phyloP scores from a whole-genome alignment of 1,140 invertebrate species.

The Agrilus planipennis region DNA sequence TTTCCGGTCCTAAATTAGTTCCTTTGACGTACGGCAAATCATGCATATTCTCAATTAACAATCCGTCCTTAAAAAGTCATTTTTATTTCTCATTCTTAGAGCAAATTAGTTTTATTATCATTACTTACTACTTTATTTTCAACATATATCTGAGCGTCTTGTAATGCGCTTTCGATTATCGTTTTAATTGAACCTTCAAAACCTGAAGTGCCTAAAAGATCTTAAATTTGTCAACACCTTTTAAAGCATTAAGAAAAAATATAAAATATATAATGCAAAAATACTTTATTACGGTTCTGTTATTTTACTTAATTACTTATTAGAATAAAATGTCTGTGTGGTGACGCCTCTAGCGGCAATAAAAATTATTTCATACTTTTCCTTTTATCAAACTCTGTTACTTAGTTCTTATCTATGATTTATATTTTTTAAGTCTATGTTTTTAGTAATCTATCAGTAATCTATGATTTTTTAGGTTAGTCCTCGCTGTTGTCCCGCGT shows the following conservation, averaged over 20 bases:
- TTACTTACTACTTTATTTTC: conserved; percentile 42
- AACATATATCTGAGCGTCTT: conserved; percentile 48
- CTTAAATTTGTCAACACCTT: background rate
- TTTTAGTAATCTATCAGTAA: background rate
- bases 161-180: conserved; percentile 42
- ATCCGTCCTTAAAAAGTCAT: conserved; percentile 47
- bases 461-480: conserved; percentile 8
- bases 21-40: conserved; percentile 64
- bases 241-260: background rate
- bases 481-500: no score
- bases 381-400: no score
- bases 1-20: conserved; percentile 52
- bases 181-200: conserved; percentile 35
- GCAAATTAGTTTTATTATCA: background rate
- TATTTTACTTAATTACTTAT: conserved; percentile 1
- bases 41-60: conserved; percentile 80
- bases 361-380: background rate
- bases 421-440: conserved; percentile 5
- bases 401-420: no score
- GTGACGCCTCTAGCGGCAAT: background rate
- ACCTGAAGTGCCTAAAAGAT: conserved; percentile 42
- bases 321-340: background rate
- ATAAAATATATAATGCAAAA: background rate
- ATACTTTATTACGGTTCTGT: no score
- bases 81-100: conserved; percentile 1